phyloP scores from a whole-genome alignment of 2,888 invertebrate species.

The Macaria liturata region DNA sequence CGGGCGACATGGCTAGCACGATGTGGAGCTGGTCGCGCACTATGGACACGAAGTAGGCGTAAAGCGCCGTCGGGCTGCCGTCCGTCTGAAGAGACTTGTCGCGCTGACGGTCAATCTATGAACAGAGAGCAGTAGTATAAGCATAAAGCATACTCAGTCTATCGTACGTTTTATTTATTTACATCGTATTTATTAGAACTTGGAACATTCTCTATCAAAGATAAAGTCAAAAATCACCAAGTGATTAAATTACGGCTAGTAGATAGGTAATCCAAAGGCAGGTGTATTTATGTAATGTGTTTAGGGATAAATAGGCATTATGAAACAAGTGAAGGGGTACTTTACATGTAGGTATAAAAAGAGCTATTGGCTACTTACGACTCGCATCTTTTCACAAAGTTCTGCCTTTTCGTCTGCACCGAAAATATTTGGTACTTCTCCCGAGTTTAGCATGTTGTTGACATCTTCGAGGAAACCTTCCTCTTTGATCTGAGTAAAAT shows the following conservation, averaged over 20 bases:
- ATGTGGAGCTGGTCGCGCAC: conserved; percentile 96
- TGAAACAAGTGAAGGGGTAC: too few species aligned
- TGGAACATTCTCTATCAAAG: too few species aligned
- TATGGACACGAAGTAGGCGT: conserved; percentile 94
- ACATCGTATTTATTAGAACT: too few species aligned
- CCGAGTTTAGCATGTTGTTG: conserved; percentile 95
- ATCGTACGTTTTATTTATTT: too few species aligned
- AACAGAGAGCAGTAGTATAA: neutral
- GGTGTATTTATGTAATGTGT: too few species aligned
- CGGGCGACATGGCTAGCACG: conserved; percentile 94
- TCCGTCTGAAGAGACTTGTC: conserved; percentile 95
- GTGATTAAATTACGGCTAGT: too few species aligned
- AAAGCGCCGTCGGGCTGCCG: conserved; percentile 94
- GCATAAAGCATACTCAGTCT: too few species aligned
- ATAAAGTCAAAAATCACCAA: too few species aligned
- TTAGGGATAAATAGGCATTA: too few species aligned
- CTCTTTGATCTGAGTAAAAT: conserved; percentile 88
- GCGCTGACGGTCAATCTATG: conserved; percentile 91
- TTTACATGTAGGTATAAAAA: too few species aligned
- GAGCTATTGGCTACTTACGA: conserved; percentile 45
- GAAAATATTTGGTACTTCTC: conserved; percentile 96
- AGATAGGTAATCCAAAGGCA: too few species aligned
- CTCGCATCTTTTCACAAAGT: conserved; percentile 95
- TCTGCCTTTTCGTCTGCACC: conserved; percentile 93
- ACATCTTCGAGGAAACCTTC: conserved; percentile 97